Percentiles rank a stretch among this genome's conserved stretches.
Conservation (phyloP, 2,888 invertebrate genomes). For the Zaprionus obscuricornis region DNA sequence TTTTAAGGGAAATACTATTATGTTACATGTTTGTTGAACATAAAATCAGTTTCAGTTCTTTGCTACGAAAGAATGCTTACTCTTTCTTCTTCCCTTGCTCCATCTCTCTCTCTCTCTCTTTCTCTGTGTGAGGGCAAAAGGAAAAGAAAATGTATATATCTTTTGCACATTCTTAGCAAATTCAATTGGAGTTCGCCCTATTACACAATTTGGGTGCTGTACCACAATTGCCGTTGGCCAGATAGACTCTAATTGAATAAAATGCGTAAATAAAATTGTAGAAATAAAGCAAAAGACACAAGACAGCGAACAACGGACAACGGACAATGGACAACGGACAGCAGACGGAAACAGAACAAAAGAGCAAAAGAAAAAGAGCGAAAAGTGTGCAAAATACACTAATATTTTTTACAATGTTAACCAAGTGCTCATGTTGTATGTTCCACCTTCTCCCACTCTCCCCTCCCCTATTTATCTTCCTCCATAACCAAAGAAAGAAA, state of each 20-base stretch:
- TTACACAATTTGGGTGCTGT: slow-evolving; percentile 53
- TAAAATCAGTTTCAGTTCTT: no score
- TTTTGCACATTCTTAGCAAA: slow-evolving; percentile 54
- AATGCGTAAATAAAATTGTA: slow-evolving; percentile 67
- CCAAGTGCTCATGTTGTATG: slow-evolving; percentile 19
- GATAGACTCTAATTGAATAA: slow-evolving; percentile 59
- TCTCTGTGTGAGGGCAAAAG: no score
- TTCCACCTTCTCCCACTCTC: no score
- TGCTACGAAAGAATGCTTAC: no score
- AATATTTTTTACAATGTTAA: slow-evolving; percentile 40
- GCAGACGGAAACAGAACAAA: slow-evolving; percentile 28
- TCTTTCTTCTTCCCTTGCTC: no score
- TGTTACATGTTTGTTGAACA: no score
- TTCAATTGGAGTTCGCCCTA: slow-evolving; percentile 60
- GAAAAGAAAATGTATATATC: slow-evolving; percentile 26
- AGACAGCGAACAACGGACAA: neutral
- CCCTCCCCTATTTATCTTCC: no score
- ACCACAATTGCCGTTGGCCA: slow-evolving; percentile 42
- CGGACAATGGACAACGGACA: no score
- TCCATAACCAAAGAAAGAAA: no score
- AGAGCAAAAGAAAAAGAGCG: slow-evolving; percentile 8
- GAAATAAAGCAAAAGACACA: slow-evolving; percentile 19
- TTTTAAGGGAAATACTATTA: no score
- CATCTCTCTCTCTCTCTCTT: no score
- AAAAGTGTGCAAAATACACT: slow-evolving; percentile 42